Conservation (phyloP, 2,113 vertebrate species). For the Lutjanus erythropterus region DNA sequence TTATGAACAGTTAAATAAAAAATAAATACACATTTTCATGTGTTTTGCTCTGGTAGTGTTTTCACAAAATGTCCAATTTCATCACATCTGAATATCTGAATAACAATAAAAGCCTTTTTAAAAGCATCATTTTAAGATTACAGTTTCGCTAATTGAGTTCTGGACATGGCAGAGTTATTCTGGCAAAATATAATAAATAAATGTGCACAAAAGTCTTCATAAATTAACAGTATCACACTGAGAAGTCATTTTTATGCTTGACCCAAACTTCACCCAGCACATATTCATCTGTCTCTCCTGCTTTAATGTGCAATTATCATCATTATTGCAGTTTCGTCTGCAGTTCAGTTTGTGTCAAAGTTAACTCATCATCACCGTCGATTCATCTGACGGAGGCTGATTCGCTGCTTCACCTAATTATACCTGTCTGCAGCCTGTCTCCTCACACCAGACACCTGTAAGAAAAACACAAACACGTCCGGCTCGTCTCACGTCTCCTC, state of each 20-base stretch:
- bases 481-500: slow-evolving; percentile 19
- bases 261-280: not conserved
- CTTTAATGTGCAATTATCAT: not conserved
- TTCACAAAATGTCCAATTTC: not conserved
- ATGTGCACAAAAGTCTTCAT: not conserved
- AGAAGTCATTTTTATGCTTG: too few relatives aligned
- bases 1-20: too few relatives aligned
- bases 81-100: not conserved
- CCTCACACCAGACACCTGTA: not conserved
- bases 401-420: slow-evolving; percentile 6
- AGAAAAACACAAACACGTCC: not conserved
- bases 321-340: not conserved
- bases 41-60: not conserved
- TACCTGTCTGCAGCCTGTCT: slow-evolving; percentile 23
- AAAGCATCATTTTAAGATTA: not conserved
- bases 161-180: not conserved
- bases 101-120: too few relatives aligned
- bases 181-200: not conserved
- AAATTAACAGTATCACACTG: not conserved
- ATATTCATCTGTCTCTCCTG: not conserved
- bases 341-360: not conserved
- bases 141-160: not conserved
- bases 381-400: not conserved
- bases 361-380: not conserved
- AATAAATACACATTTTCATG: not conserved